Percentiles rank a stretch among this genome's conserved stretches.
Conservation (phyloP, 1,140 invertebrate species). For the Pygmarrhopalites habei region DNA sequence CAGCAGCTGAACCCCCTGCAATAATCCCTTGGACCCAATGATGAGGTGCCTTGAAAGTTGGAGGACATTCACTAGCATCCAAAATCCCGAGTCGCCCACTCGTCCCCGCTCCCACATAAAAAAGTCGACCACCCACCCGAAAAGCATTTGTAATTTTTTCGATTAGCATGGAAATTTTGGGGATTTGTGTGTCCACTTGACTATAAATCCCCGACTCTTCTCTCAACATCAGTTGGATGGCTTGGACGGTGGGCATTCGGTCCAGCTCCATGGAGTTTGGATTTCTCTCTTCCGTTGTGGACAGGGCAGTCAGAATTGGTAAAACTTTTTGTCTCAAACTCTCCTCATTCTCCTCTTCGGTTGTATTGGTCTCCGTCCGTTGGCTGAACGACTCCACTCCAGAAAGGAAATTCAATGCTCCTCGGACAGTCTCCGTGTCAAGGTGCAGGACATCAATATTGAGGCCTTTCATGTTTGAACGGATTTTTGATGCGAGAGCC, state of each 20-base stretch:
- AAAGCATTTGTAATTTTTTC: conserved; percentile 17
- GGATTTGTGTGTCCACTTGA: conserved; percentile 15
- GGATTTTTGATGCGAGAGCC: not conserved
- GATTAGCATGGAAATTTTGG: conserved; percentile 15
- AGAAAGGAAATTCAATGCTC: conserved; percentile 3
- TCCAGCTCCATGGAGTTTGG: conserved; percentile 27
- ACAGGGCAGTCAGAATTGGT: conserved; percentile 17
- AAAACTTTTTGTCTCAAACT: conserved; percentile 9
- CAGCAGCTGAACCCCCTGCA: conserved; percentile 27
- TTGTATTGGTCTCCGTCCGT: not conserved
- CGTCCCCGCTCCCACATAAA: conserved; percentile 37
- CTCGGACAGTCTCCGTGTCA: conserved; percentile 15
- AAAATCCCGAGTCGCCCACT: conserved; percentile 35
- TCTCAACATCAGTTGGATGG: conserved; percentile 29
- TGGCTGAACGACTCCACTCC: not conserved
- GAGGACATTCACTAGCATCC: conserved; percentile 39
- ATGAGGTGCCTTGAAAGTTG: conserved; percentile 33
- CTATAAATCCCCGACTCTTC: conserved; percentile 23
- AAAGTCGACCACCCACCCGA: conserved; percentile 26
- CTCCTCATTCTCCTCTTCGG: not conserved
- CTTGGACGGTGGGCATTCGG: conserved; percentile 16
- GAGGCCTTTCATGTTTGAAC: not conserved
- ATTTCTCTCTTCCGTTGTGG: conserved; percentile 31
- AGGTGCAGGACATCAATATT: not conserved
- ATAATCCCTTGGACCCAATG: conserved; percentile 34